Evolutionary conservation across 2,888 invertebrate genomes (phyloP), one percentile per base, ranked within the genome.

Genomic region (Autographa pulchrina): DNA sequence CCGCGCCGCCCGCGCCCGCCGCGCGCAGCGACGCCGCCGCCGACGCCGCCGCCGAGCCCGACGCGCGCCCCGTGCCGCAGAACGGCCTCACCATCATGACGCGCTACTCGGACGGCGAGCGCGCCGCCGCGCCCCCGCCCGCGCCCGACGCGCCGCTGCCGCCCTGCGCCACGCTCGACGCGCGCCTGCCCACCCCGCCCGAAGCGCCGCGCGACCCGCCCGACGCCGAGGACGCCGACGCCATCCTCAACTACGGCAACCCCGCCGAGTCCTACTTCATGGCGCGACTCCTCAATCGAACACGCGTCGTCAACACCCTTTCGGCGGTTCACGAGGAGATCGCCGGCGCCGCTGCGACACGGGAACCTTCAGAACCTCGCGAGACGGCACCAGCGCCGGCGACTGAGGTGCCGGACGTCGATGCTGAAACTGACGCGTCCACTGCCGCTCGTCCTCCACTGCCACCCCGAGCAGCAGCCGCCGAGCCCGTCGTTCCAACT

Each of bases 241-340:
- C 90, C 1, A 89, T 94, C 54, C 87, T 90, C 75, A 95, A 93
- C 87, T 96, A 96, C 78, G 96, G 96, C 31, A 93, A 96, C 80
- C 96, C 96, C 0, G 92, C 94, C 5, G 95, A 96, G 78, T 96
- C 96, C 0, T 95, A 93, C 81, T 96, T 96, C 81, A 96, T 96
- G 92, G 92, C 93, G 66, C 91, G 96, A 1, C 87, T 95, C 59
- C 87, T 96, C 31, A 93, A 92, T 78, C 91, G 95, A 41, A 92
- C 88, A 9, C 90, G 92, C 62, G 89, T 96, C 20, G 86, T 93
- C 32, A 95, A 96, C 77, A 94, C 95, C 0, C 89, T 96, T 3
- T 90, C 91, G 4, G 91, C 92, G 6, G 93, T 96, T n/a, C 92
- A 91, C 72, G 92, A 92, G 3, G 96, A 96, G 83, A 90, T 96